Base-by-base conservation (phyloP, 2,797 vertebrate species). In the Falco cherrug region DNA sequence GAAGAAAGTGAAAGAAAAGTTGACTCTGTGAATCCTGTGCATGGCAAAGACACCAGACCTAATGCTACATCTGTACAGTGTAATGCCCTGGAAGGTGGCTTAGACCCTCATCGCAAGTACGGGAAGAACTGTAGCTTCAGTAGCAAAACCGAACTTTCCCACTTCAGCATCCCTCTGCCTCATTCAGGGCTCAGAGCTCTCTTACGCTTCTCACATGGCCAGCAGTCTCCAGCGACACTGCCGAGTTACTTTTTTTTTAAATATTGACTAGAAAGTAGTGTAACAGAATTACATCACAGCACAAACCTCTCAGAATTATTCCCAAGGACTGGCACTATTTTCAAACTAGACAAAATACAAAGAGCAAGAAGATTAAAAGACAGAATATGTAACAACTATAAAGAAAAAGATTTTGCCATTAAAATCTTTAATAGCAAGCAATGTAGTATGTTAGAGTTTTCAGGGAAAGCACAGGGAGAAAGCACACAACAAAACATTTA, bases 191-290 rank as follows among this genome's bases (percentile, higher is more conserved):
- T 79, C 54, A 39, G 33, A 64, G 63, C 16, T 29, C 19, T n/a
- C 51, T 41, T 59, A 37, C 3, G 22, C 57, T 70, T 60, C 45
- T 70, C 1, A 0, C 12, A 16, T 1, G 9, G 37, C 13, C 17
- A 28, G 4, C 43, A 59, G 20, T 22, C 37, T 6, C 3, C 10
- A 57, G 47, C 7, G 74, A 12, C 57, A 31, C 21, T 39, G n/a
- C 24, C 51, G 39, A 60, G 61, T 25, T 51, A 25, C 4, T 5
- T 61, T 41, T 47, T 63, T 63, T 47, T 3, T 2, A 54, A 67
- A 47, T 8, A n/a, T 9, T 12, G 10, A 64, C 6, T 8, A 45
- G 37, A 13, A 39, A 37, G 39, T 41, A 11, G 29, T 5, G 4
- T 31, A n/a, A n/a, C 10, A 74, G 64, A 15, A 24, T 65, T 65